Evolutionary conservation across 2,113 vertebrate genomes (phyloP).

Genomic region (Mustela nigripes): DNA sequence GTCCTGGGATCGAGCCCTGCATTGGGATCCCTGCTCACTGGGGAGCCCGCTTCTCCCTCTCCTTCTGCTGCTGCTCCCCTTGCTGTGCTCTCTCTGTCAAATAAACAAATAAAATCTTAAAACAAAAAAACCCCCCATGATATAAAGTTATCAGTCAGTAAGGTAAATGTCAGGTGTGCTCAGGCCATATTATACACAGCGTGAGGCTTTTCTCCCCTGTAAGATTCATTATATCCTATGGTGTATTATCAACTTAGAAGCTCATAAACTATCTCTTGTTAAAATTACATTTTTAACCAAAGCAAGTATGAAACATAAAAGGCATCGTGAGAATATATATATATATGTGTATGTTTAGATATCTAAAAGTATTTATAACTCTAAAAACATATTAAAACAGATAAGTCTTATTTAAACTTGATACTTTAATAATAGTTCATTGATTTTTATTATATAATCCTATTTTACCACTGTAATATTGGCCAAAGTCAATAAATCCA

Average conservation of each 20-base stretch:
- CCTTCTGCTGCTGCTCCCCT: too few relatives aligned
- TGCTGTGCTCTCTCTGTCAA: too few relatives aligned
- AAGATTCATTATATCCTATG: not conserved
- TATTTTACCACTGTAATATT: slow-evolving; percentile 45
- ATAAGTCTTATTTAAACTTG: not conserved
- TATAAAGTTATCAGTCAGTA: not conserved
- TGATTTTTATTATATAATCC: slow-evolving; percentile 26
- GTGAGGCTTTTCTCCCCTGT: not conserved
- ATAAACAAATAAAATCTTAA: too few relatives aligned
- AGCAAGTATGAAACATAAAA: too few relatives aligned
- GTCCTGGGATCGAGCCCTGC: too few relatives aligned
- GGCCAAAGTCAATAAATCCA: slow-evolving; percentile 21
- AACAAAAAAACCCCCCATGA: too few relatives aligned
- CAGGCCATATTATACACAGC: not conserved
- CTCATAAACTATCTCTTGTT: not conserved
- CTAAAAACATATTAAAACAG: not conserved
- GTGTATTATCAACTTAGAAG: not conserved
- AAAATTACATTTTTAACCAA: not conserved
- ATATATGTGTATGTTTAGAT: not conserved
- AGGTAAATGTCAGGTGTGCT: not conserved
- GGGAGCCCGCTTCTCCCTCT: too few relatives aligned
- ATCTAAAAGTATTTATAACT: not conserved
- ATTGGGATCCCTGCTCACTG: too few relatives aligned
- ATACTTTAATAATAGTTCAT: not conserved
- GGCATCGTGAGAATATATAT: not conserved